Percentiles rank a stretch among this genome's conserved stretches.
Conservation (phyloP, 2,113 vertebrate species). For the Sitta europaea region DNA sequence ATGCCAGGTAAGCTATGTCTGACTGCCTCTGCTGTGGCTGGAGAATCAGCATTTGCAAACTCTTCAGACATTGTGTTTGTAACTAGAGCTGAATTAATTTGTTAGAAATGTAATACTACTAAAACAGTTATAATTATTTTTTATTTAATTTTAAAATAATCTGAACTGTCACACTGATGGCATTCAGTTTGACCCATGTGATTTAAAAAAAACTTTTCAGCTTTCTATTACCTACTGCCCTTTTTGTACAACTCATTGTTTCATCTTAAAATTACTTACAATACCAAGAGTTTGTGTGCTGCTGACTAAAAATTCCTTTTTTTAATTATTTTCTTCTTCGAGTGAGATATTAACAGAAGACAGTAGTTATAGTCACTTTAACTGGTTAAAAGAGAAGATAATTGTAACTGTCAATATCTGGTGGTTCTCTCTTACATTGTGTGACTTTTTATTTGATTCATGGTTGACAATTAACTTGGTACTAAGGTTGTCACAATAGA, state of each 20-base stretch:
- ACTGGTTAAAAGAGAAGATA: not conserved
- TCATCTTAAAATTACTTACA: not conserved
- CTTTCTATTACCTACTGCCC: not conserved
- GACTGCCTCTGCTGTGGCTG: not conserved
- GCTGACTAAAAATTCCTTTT: not conserved
- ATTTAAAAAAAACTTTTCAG: not conserved
- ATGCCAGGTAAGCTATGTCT: slow-evolving; percentile 80
- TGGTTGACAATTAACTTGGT: not conserved
- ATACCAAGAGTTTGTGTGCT: not conserved
- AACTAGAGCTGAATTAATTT: not conserved
- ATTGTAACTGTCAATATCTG: not conserved
- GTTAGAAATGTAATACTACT: not conserved
- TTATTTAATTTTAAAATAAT: not conserved
- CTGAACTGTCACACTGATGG: not conserved
- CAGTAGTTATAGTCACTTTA: not conserved
- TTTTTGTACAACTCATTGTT: not conserved
- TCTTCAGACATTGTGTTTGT: not conserved
- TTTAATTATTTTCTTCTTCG: not conserved
- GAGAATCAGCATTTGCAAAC: not conserved
- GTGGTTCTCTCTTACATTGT: not conserved
- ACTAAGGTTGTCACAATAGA: not conserved
- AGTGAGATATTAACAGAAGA: not conserved
- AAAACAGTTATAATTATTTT: not conserved
- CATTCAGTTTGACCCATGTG: not conserved
- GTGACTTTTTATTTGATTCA: not conserved